Conservation (phyloP, 2,888 invertebrate genomes). For the Cheilosia impressa region DNA sequence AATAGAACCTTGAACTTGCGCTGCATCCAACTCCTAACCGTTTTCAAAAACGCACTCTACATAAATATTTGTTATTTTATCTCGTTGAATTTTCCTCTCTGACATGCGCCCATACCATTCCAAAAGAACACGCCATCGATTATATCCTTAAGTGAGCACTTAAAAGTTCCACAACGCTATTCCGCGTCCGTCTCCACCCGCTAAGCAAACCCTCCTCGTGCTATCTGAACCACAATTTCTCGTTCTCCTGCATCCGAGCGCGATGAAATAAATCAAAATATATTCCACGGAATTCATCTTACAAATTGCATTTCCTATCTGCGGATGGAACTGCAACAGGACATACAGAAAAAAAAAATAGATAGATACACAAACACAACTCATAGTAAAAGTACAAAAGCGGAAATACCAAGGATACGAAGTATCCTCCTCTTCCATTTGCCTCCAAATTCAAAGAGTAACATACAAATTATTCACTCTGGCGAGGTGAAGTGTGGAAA, state of each 20-base stretch:
- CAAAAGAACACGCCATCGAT: constrained; percentile 32
- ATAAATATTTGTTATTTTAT: constrained; percentile 53
- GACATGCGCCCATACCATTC: constrained; percentile 4
- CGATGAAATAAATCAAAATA: constrained; percentile 71
- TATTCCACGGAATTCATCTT: constrained; percentile 74
- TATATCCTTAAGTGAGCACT: constrained; percentile 41
- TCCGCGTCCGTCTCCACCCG: neutral
- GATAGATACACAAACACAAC: constrained; percentile 35
- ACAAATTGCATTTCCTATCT: constrained; percentile 76
- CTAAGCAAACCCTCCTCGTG: constrained; percentile 18
- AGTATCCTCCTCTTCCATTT: constrained; percentile 29
- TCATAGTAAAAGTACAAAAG: constrained; percentile 11
- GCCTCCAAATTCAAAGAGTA: constrained; percentile 58
- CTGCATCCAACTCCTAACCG: constrained; percentile 15
- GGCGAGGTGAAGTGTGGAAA: constrained; percentile 34
- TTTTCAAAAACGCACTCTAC: constrained; percentile 3
- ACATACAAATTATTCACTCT: constrained; percentile 65
- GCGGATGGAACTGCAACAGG: constrained; percentile 68
- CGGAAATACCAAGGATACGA: constrained; percentile 17
- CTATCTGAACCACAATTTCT: constrained; percentile 35
- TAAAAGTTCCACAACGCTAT: constrained; percentile 43
- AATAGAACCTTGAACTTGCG: neutral
- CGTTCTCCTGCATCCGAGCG: constrained; percentile 39
- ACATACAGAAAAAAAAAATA: constrained; percentile 31
- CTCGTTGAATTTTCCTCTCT: constrained; percentile 17